Conservation (phyloP, 2,797 vertebrate species). For the Gambelia wislizenii region DNA sequence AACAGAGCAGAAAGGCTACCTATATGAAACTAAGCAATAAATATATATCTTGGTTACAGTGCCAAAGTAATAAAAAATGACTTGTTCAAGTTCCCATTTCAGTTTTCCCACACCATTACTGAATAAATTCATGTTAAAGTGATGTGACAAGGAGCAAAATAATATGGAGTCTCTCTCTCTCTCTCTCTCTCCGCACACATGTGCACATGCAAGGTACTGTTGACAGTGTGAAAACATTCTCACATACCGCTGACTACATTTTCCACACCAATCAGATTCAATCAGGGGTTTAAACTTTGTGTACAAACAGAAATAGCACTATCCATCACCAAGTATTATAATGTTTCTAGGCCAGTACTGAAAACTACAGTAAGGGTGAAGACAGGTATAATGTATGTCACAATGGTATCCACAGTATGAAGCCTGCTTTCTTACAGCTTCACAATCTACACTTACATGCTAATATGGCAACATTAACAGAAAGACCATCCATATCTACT, state of each 20-base stretch:
- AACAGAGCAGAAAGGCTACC: slow-evolving; percentile 48
- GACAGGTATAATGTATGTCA: neutral
- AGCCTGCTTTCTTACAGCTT: neutral
- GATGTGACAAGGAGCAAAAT: neutral
- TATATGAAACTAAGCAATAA: slow-evolving; percentile 14
- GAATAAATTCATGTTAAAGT: neutral
- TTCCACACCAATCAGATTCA: neutral
- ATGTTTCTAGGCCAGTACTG: neutral
- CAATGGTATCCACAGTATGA: neutral
- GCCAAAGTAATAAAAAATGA: neutral
- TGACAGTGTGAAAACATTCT: neutral
- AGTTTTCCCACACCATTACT: neutral
- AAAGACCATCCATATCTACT: neutral
- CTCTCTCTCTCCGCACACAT: too few relatives aligned
- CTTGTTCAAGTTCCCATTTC: neutral
- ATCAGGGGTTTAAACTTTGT: neutral
- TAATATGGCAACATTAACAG: neutral
- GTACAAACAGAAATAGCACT: neutral
- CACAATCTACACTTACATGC: neutral
- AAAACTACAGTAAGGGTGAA: neutral
- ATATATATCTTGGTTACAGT: neutral
- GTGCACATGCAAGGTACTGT: too few relatives aligned
- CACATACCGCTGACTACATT: neutral
- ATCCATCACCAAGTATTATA: neutral
- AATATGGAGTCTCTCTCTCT: neutral